phyloP scores from a whole-genome alignment of 2,113 vertebrate species.

The Propithecus coquereli region DNA sequence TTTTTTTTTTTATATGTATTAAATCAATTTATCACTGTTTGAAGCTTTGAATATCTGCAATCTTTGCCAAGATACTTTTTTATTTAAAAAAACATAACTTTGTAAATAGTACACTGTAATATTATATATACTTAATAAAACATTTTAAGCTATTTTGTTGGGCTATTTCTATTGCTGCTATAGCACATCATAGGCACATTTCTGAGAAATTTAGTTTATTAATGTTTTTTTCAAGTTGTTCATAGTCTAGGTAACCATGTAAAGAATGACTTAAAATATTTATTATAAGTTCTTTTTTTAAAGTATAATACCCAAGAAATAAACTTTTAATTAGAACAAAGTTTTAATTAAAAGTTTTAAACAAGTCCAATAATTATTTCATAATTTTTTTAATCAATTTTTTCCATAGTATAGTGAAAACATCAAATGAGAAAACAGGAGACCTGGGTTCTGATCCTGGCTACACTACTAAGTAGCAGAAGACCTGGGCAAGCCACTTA shows the following conservation, averaged over 20 bases:
- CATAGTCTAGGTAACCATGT: not conserved
- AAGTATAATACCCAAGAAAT: not conserved
- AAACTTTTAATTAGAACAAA: not conserved
- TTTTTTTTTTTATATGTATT: constrained; percentile 70
- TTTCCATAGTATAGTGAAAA: not conserved
- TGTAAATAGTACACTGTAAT: constrained; percentile 85
- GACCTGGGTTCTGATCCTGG: not conserved
- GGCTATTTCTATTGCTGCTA: constrained; percentile 60
- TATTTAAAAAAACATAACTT: constrained; percentile 85
- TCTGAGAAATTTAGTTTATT: not conserved
- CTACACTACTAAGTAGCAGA: not conserved
- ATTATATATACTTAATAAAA: constrained; percentile 85
- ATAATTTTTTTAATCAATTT: not conserved
- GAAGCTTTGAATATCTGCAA: constrained; percentile 82
- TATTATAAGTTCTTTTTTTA: not conserved
- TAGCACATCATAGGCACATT: not conserved
- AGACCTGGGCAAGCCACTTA: not conserved
- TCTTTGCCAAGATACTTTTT: constrained; percentile 81
- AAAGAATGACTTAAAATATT: constrained; percentile 24
- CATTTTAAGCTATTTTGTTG: constrained; percentile 81
- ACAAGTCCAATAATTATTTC: not conserved
- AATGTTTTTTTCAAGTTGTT: not conserved
- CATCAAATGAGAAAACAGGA: not conserved
- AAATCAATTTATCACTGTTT: constrained; percentile 78
- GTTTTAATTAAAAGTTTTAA: constrained; percentile 32